phyloP scores from a whole-genome alignment of 2,113 vertebrate genomes.

The Arenaria interpres region DNA sequence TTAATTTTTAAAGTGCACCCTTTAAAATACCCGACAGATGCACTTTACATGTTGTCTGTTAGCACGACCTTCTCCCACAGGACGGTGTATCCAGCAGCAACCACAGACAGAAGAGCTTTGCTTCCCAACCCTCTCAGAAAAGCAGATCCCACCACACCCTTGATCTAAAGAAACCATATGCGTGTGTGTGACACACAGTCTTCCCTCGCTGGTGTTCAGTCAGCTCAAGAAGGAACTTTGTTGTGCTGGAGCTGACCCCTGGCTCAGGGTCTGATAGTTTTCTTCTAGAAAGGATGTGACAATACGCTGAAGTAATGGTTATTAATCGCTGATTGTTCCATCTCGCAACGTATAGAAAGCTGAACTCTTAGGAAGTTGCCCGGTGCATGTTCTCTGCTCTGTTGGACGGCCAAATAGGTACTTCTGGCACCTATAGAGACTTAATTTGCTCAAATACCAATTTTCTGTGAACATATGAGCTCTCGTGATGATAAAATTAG shows the following conservation, averaged over 20 bases:
- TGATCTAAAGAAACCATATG: fast-evolving
- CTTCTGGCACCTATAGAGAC: background rate
- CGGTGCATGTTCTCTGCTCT: background rate
- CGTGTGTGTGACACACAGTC: fast-evolving
- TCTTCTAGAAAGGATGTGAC: background rate
- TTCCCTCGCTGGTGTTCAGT: fast-evolving
- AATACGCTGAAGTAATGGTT: background rate
- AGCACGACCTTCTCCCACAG: background rate
- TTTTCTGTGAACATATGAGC: background rate
- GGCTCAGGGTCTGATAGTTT: background rate
- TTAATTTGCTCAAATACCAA: background rate
- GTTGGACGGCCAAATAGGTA: fast-evolving
- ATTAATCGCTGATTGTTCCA: fast-evolving
- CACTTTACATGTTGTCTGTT: fast-evolving
- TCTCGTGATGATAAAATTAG: background rate
- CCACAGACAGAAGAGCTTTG: background rate
- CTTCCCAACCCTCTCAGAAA: fast-evolving
- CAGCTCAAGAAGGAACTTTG: background rate
- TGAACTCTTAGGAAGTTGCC: background rate
- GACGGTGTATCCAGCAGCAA: background rate
- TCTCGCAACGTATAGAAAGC: background rate
- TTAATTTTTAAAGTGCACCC: background rate
- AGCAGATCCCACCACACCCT: background rate
- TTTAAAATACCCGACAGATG: background rate
- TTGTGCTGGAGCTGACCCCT: background rate